Evolutionary conservation across 2,797 vertebrate species (phyloP).

Genomic region (Acanthurus tractus): DNA sequence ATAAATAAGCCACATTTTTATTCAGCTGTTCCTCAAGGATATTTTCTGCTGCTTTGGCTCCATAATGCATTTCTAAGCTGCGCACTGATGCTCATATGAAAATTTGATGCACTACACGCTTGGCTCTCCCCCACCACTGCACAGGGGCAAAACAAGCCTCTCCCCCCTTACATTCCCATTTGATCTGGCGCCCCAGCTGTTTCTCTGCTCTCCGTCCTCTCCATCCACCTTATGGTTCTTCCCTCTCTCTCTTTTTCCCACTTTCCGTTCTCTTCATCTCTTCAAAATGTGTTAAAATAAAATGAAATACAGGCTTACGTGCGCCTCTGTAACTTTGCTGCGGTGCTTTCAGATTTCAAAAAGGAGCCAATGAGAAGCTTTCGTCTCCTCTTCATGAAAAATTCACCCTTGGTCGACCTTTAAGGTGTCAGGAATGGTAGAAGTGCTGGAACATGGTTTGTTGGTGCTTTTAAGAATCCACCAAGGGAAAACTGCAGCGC

Average conservation of each 20-base stretch:
- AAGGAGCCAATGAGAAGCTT: slow-evolving; percentile 43
- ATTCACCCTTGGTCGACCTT: slow-evolving; percentile 70
- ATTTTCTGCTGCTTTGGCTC: slow-evolving; percentile 86
- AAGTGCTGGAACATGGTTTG: slow-evolving; percentile 39
- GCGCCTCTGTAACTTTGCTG: slow-evolving; percentile 3
- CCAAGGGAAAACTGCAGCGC: slow-evolving; percentile 48
- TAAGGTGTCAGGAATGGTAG: slow-evolving; percentile 55
- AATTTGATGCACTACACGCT: slow-evolving; percentile 84
- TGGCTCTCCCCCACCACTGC: slow-evolving; percentile 71
- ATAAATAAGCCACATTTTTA: slow-evolving; percentile 80
- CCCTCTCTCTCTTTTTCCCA: background rate
- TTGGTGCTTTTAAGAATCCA: slow-evolving; percentile 69
- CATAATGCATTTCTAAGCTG: slow-evolving; percentile 82
- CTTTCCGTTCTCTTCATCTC: slow-evolving; percentile 36
- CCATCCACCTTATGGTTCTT: slow-evolving; percentile 38
- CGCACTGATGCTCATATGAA: slow-evolving; percentile 82
- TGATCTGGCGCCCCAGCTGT: slow-evolving; percentile 73
- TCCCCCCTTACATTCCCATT: slow-evolving; percentile 62
- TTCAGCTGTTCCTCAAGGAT: slow-evolving; percentile 82
- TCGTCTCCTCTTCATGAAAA: slow-evolving; percentile 62
- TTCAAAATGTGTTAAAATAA: slow-evolving; percentile 52
- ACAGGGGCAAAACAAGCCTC: slow-evolving; percentile 74
- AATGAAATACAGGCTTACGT: slow-evolving; percentile 20
- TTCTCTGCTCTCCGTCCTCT: slow-evolving; percentile 54
- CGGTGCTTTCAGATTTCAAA: slow-evolving; percentile 18